Conservation (phyloP, 2,113 vertebrate genomes). For the Isurus oxyrinchus region DNA sequence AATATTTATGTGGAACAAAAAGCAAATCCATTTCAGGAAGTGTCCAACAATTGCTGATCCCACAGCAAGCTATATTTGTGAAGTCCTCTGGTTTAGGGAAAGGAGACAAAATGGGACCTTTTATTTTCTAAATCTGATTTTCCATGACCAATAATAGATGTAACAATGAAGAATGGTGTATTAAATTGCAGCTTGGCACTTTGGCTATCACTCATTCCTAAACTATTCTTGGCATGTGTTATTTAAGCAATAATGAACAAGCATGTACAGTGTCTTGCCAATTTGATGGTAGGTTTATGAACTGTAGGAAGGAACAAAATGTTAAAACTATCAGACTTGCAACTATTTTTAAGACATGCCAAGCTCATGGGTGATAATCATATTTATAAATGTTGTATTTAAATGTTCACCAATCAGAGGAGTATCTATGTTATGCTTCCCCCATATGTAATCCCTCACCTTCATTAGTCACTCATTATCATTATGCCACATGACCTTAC, state of each 20-base stretch:
- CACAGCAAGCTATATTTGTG: background rate
- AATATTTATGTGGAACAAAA: conserved; percentile 20
- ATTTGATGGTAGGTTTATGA: background rate
- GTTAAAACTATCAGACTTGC: background rate
- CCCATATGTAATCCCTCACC: background rate
- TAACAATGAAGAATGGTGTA: conserved; percentile 28
- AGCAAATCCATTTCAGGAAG: background rate
- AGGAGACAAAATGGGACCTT: conserved; percentile 21
- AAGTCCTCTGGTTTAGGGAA: background rate
- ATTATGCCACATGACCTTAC: background rate
- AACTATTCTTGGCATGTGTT: conserved; percentile 31
- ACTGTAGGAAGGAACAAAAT: background rate
- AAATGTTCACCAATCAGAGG: background rate
- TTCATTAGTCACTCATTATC: background rate
- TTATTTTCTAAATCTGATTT: background rate
- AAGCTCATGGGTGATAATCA: background rate
- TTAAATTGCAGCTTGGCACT: background rate
- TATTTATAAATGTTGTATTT: background rate
- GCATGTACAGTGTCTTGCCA: background rate
- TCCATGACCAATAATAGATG: background rate
- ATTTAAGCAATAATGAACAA: background rate
- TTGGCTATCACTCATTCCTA: background rate
- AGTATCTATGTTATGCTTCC: background rate
- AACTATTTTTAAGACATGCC: background rate
- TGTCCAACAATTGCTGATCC: background rate